These are phyloP conservation scores for Spilogale gracilis DNA, from an alignment of 2,113 vertebrate genomes.

Conservation along the genomic window DNA sequence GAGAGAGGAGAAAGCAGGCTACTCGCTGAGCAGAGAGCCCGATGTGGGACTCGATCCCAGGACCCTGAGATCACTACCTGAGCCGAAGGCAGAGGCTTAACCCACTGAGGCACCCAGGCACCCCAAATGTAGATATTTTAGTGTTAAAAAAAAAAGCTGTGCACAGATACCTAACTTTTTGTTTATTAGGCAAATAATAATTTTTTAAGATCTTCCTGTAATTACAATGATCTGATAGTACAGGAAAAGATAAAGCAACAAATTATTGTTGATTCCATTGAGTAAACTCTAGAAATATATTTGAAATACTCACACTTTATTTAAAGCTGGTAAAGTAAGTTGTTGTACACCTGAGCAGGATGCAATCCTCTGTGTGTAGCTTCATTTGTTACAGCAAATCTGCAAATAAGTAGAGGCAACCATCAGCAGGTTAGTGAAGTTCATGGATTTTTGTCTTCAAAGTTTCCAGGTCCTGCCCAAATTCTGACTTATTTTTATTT, in stretches of 20 bases:
- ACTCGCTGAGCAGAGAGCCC: too few relatives aligned
- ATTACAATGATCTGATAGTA: not conserved
- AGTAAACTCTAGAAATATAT: not conserved
- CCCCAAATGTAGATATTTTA: not conserved
- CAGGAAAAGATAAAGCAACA: not conserved
- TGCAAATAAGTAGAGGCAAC: not conserved
- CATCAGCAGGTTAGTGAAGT: not conserved
- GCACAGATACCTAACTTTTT: not conserved
- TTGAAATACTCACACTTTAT: not conserved
- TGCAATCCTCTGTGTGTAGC: not conserved
- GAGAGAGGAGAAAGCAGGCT: too few relatives aligned
- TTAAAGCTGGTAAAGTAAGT: constrained; percentile 7
- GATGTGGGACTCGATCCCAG: too few relatives aligned
- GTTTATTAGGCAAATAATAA: not conserved
- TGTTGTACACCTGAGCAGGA: not conserved
- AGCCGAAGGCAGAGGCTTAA: too few relatives aligned
- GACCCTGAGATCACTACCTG: too few relatives aligned
- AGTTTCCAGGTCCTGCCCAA: not conserved
- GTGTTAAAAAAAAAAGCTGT: not conserved
- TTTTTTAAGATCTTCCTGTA: not conserved
- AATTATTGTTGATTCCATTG: not conserved
- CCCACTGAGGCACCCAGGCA: too few relatives aligned
- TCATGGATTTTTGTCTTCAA: not conserved
- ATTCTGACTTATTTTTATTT: not conserved
- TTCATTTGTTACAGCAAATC: constrained; percentile 20